Evolutionary conservation across 1,140 invertebrate genomes (phyloP), one percentile per base, ranked within the genome.

Genomic region (Zeugodacus cucurbitae): DNA sequence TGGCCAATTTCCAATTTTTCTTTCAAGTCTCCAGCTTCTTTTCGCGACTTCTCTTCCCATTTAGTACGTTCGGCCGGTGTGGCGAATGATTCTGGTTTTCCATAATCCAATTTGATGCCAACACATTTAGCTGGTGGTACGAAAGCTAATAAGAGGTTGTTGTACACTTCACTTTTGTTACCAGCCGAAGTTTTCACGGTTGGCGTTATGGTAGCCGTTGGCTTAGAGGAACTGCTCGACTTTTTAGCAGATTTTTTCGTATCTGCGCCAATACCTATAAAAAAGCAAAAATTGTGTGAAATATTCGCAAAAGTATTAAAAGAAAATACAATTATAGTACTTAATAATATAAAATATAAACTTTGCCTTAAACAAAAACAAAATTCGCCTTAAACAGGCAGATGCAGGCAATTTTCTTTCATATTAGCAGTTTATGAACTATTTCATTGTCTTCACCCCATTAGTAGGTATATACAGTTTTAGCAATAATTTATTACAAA

Each of bases 31-130:
- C 91, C 87, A 22, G 95, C 95, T 62, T 96, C 95, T 22, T 94
- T 93, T 1, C 94, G 95, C 0, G 94, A 94, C 11, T 94, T 94
- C 78, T 95, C 94, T 82, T 96, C 93, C 96, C 96, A 96, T 57
- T 95, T 94, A 2, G 94, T 88, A 34, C 94, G 92, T 0, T 94
- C 94, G n/a, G 94, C 94, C 7, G 95, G 91, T 67, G 86, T 94
- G 67, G 94, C 93, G 86, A 95, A 95, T 2, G 89, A 90, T 26
- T 93, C 92, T 11, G 94, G 94, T 82, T 94, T 94, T n/a, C 94
- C 91, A 89, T 93, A 90, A 87, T 94, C 94, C 8, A 95, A 90
- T 88, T 95, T 95, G 62, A 96, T 95, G 32, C 95, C 95, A 22
- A 96, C 93, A 87, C 95, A 95, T 91, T 95, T 94, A 0, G 95